Evolutionary conservation across 2,797 vertebrate genomes (phyloP).

Genomic region (Enteromius mattozi): DNA sequence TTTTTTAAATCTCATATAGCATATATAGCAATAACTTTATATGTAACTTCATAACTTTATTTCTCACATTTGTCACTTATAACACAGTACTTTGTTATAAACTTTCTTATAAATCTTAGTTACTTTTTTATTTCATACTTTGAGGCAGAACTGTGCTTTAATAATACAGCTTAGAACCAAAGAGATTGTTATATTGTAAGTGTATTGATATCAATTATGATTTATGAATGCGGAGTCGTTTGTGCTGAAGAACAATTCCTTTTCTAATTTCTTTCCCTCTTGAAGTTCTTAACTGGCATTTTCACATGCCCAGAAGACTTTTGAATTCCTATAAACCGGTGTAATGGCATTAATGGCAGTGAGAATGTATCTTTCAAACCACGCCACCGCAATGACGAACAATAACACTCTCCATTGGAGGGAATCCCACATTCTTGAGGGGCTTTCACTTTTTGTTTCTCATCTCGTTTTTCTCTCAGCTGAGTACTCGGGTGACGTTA

Average conservation of each 20-base stretch:
- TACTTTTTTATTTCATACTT: not conserved
- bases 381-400: not conserved
- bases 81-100: not conserved
- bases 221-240: not conserved
- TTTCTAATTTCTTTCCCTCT: not conserved
- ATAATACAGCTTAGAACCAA: not conserved
- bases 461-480: constrained; percentile 33
- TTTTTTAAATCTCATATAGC: not conserved
- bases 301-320: constrained; percentile 15
- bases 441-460: constrained; percentile 48
- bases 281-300: not conserved
- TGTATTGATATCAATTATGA: not conserved
- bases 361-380: not conserved
- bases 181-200: not conserved
- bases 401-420: constrained; percentile 38
- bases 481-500: constrained; percentile 77
- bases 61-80: not conserved
- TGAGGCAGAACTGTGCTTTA: not conserved
- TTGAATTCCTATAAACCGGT: constrained; percentile 22
- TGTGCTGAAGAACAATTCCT: not conserved
- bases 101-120: not conserved
- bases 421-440: constrained; percentile 58
- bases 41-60: not conserved
- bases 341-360: not conserved
- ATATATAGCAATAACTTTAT: not conserved